These are phyloP conservation scores for Calameuta idolon DNA, from an alignment of 2,888 invertebrate species.

Conservation along the genomic window DNA sequence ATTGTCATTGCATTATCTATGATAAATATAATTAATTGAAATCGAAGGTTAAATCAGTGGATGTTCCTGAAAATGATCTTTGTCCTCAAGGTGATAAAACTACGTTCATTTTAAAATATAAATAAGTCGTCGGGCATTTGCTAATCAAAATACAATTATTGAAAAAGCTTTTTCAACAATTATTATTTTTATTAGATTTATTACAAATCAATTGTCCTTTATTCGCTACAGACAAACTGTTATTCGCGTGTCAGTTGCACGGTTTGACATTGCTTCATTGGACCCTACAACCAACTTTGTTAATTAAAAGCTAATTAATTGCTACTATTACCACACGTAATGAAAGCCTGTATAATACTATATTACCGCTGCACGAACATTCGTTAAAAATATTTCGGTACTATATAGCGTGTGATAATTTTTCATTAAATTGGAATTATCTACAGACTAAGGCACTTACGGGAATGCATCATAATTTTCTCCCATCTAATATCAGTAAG, in stretches of 20 bases:
- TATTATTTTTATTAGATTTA: neutral
- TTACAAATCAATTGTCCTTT: neutral
- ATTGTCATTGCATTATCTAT: neutral
- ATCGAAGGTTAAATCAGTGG: neutral
- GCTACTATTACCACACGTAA: neutral
- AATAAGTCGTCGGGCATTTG: neutral
- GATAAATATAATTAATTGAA: neutral
- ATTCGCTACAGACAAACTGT: neutral
- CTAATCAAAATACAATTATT: neutral
- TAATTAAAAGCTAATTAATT: constrained; percentile 4
- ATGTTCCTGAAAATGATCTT: neutral
- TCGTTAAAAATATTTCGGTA: neutral
- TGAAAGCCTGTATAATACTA: neutral
- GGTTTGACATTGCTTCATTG: constrained; percentile 22
- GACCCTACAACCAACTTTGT: constrained; percentile 44
- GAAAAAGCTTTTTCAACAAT: neutral
- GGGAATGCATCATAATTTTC: constrained; percentile 10
- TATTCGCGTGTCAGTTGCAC: neutral
- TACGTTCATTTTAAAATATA: too few relatives aligned
- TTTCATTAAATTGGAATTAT: neutral
- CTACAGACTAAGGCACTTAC: constrained; percentile 7
- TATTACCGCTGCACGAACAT: neutral
- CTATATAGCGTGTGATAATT: neutral
- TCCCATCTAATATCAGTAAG: neutral
- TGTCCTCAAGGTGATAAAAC: neutral